Evolutionary conservation across 2,888 invertebrate genomes (phyloP), one percentile per base, ranked within the genome.

Genomic region (Melinaea menophilus): DNA sequence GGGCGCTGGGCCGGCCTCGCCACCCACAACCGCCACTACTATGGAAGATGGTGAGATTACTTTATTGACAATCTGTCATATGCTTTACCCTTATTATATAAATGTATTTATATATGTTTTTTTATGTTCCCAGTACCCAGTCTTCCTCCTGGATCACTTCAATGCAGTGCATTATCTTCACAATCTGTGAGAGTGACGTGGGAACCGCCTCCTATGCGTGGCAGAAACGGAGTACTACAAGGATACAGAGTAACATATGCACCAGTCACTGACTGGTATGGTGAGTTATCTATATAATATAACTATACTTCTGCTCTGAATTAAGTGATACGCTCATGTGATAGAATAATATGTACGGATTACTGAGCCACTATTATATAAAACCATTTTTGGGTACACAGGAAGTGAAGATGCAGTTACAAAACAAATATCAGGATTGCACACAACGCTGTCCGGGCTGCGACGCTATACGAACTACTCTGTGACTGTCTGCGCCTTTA

Each of bases 381-480:
- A 1, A 9, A 9, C 3, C 1, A 1, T 41, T 9, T 41, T 9
- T 41, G 3, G 7, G 41, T 41, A 9, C 1, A 22, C 74, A 95
- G 95, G 95, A 76, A 94, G 93, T 77, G 94, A 95, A 87, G 94
- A 94, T 65, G 94, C 94, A 72, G 93, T 94, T 72, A 94, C 94
- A n/a, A 96, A 96, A 81, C 94, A 94, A 72, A 94, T 95, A 72
- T 92, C 93, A 3, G 93, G 94, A 2, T 79, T 94, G 47, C 93
- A 94, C 67, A 94, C 95, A 45, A 94, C 93, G 2, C 90, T 97
- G 67, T 94, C 94, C 63, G 95, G 95, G 56, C 89, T 98, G 62
- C 93, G 94, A 76, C 95, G 96, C 75, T 97, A 94, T 85, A 97
- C 97, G 41, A 98, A 98, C 90, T 98, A 98, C 83, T 97, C 97